Conservation (phyloP, 1,140 invertebrate species). For the Bombus picipes region DNA sequence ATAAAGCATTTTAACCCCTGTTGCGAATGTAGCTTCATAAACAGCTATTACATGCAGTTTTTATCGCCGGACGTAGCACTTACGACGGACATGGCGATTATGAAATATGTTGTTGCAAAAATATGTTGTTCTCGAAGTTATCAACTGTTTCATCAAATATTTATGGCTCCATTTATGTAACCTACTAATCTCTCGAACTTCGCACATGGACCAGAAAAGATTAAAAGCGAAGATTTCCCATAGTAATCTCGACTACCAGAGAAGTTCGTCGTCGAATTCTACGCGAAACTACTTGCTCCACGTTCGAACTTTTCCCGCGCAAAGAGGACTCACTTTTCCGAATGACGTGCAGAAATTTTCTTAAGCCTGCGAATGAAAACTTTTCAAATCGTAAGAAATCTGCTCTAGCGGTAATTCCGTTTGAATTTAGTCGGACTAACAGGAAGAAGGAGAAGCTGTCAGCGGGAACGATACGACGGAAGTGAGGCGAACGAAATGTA, state of each 20-base stretch:
- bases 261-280: not conserved
- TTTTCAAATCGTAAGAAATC: not conserved
- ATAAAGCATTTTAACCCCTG: not conserved
- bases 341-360: not conserved
- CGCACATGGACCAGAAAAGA: no score
- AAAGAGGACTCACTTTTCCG: not conserved
- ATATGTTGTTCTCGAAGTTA: not conserved
- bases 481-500: constrained; percentile 49
- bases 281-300: not conserved
- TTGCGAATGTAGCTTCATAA: not conserved
- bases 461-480: not conserved
- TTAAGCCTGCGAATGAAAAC: not conserved
- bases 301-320: not conserved
- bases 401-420: no score
- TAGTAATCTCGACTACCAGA: no score
- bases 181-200: not conserved
- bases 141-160: not conserved
- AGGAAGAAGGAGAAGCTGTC: not conserved
- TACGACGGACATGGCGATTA: not conserved
- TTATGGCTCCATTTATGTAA: not conserved
- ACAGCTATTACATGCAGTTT: not conserved
- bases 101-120: not conserved
- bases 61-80: not conserved
- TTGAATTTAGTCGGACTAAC: not conserved
- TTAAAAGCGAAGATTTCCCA: not conserved